Evolutionary conservation across 2,888 invertebrate species (phyloP), one percentile per base, ranked within the genome.

Genomic region (Pseudoips prasinana): DNA sequence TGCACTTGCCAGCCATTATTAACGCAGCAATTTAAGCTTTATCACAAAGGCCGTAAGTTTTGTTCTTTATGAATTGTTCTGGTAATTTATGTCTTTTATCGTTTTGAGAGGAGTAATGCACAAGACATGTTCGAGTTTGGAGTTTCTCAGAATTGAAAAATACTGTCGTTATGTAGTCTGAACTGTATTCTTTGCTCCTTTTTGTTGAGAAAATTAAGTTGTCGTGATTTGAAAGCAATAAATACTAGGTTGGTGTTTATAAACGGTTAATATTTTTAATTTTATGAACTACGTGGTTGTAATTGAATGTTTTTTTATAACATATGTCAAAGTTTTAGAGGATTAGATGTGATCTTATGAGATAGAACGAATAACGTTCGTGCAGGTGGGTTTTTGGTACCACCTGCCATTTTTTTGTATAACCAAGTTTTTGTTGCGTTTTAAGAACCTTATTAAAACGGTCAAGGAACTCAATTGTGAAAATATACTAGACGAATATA

Each of bases 121-220:
- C 65, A 79, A 77, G 74, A 68, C 73, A 68, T 73, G 75, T 82
- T 73, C 53, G 34, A 65, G 71, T 72, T 73, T 58, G 53, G 60
- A 55, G 62, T 50, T 83, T 83, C 83, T 76, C 39, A 64, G 84
- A 82, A 82, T 65, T 62, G 64, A 64, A 69, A 67, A 68, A 68
- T 59, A 64, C 66, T 69, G 72, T 72, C 73, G 69, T 69, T 63
- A 14, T 14, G 14, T 14, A 55, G 65, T 54, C 57, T 50, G 58
- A 63, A 46, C 57, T 43, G 46, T 48, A 48, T 50, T 52, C 44
- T 52, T 61, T 68, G 66, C 68, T 70, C 14, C n/a, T 64, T 65
- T 52, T 39, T 51, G 36, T 48, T 33, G 39, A 58, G 54, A 67
- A 72, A 79, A 83, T 82, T 73, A 67, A 80, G 80, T 70, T 79